Evolutionary conservation across 2,888 invertebrate species (phyloP), one percentile per base, ranked within the genome.

Genomic region (Laothoe populi): DNA sequence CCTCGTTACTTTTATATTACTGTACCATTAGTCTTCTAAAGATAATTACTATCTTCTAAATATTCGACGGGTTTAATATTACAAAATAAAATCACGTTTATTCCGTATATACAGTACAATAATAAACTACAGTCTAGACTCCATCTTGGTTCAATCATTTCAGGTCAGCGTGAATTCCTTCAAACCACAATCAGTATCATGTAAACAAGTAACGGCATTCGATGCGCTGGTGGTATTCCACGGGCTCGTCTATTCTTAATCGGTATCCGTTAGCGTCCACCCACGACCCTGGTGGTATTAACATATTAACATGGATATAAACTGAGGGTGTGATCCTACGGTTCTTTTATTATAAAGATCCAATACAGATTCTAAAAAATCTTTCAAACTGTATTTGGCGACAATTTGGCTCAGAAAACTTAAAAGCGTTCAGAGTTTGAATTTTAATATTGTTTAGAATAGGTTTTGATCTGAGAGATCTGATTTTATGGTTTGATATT

Each of bases 221-320:
- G 79, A 82, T 84, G 78, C 79, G 77, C 79, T 84, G 83, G 83
- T 13, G 38, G 82, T 74, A 85, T 84, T 83, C 83, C 79, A 81
- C 79, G 72, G 81, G 76, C 79, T 82, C 81, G 80, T 80, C 79
- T 77, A 75, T 78, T 53, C 73, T 72, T 69, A 87, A 86, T 86
- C 86, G 83, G 86, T 86, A 86, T 85, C 82, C 82, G 83, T 83
- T 31, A 49, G 58, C 57, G 58, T 62, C 62, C 48, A 48, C 62
- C 62, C 44, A 62, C 48, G 40, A 35, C 58, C 46, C 26, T 42
- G 58, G 45, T 45, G 19, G 19, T 35, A 53, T 53, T 53, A 31
- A 31, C 53, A 53, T 53, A 53, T 11, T 16, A 53, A 35, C 53
- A 35, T 35, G 35, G 53, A 53, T 19, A 35, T 53, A 53, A 53